Evolutionary conservation across 2,888 invertebrate genomes (phyloP), one percentile per base, ranked within the genome.

Genomic region (Dyspetes luteomarginatus): DNA sequence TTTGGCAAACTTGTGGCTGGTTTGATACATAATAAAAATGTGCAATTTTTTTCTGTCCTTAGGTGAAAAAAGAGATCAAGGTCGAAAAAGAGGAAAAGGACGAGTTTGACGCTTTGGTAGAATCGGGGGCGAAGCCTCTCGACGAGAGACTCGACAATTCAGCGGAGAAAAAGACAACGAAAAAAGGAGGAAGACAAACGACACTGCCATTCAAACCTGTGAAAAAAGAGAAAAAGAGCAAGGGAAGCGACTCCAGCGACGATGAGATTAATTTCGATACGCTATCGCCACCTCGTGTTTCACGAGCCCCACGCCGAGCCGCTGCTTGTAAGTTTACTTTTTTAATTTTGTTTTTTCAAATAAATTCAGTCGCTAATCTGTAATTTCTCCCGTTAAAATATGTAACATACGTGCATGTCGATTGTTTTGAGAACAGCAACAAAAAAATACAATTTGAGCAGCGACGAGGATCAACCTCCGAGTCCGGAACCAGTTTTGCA

Each of bases 121-220:
- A 94, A 73, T 92, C 91, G 78, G 90, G 87, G 82, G 91, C 92
- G 28, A 95, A 95, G 84, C 91, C 93, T 0, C 92, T 95, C 12
- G 93, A 93, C 65, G 93, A 94, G 9, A 93, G 92, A 88, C 86
- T 94, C 67, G 93, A 93, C 28, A 90, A 84, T 50, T 92, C 93
- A 3, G 93, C 94, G 12, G 93, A 93, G 45, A 92, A 92, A 65
- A 88, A 92, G 7, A 93, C 93, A 62, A 93, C 90, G 24, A 94
- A 93, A 86, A 95, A 94, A 86, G 89, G 87, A 0, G 86, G 96
- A 81, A 97, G 96, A 88, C 97, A 97, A 92, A 93, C 95, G 0
- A 97, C 96, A 88, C 92, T 97, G 41, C 92, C 91, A 17, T 97
- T 97, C 88, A 94, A 94, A 88, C 93, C 94, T 72, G 92, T 94